A percentile compares a stretch with the other conserved stretches of the same genome.
These are phyloP conservation scores for Leiothrix lutea DNA, from an alignment of 2,113 vertebrate genomes.

Conservation along the genomic window DNA sequence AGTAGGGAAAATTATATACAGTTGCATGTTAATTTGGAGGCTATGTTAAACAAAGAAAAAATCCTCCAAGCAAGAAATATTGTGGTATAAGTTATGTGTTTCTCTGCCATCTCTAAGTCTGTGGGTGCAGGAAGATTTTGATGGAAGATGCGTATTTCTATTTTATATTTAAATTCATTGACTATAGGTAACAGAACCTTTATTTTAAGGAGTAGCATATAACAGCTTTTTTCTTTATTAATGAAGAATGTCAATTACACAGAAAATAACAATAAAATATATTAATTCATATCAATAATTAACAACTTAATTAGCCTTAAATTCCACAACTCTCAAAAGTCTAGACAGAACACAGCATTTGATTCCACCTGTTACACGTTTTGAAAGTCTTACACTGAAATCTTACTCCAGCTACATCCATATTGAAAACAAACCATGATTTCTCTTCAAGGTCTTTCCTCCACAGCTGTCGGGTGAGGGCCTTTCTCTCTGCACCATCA, in stretches of 20 bases:
- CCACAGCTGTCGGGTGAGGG: no score
- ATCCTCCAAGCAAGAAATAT: background rate
- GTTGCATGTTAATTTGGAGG: background rate
- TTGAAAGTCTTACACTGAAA: background rate
- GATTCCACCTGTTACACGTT: background rate
- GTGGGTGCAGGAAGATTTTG: background rate
- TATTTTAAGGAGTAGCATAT: background rate
- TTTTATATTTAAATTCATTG: background rate
- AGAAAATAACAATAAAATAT: background rate
- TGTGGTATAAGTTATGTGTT: background rate
- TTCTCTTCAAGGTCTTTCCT: background rate
- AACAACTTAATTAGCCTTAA: background rate
- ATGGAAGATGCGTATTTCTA: background rate
- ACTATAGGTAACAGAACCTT: background rate
- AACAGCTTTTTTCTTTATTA: background rate
- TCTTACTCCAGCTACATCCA: no score
- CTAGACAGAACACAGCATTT: background rate
- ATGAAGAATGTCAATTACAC: background rate
- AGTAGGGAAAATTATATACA: background rate
- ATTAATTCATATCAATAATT: background rate
- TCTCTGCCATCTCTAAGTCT: background rate
- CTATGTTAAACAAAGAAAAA: background rate
- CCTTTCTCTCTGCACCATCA: background rate
- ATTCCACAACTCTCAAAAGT: background rate
- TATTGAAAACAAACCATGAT: background rate